phyloP scores from a whole-genome alignment of 1,140 invertebrate species.

The Lasioglossum albipes region DNA sequence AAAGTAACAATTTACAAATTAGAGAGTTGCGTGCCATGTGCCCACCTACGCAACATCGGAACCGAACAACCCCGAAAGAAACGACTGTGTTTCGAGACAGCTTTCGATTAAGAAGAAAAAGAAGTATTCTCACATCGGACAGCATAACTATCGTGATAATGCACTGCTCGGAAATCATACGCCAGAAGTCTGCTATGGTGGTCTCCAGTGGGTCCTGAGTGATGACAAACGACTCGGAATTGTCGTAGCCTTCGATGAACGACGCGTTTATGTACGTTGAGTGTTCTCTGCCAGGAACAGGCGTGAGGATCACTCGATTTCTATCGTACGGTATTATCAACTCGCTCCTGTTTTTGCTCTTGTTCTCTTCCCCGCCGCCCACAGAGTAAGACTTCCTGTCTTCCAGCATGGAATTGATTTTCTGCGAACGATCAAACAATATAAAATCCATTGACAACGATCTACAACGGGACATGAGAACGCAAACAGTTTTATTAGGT shows the following conservation, averaged over 20 bases:
- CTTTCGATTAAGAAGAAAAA: not conserved
- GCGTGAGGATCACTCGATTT: slow-evolving; percentile 92
- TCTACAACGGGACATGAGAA: not conserved
- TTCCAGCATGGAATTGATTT: slow-evolving; percentile 89
- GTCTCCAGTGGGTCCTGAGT: slow-evolving; percentile 95
- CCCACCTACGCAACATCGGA: slow-evolving; percentile 41
- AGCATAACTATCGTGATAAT: slow-evolving; percentile 96
- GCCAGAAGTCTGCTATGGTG: slow-evolving; percentile 96
- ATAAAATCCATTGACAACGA: slow-evolving; percentile 1
- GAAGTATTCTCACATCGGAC: slow-evolving; percentile 86
- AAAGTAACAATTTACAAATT: not conserved
- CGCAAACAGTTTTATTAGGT: not conserved
- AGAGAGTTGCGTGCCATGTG: slow-evolving; percentile 44
- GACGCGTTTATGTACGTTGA: slow-evolving; percentile 98
- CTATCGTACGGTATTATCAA: slow-evolving; percentile 94
- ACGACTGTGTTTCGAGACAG: too few species aligned
- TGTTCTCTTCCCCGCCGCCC: slow-evolving; percentile 91
- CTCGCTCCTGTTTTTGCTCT: slow-evolving; percentile 92
- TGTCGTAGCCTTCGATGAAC: slow-evolving; percentile 97
- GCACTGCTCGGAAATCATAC: slow-evolving; percentile 96
- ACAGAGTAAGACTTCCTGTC: slow-evolving; percentile 90
- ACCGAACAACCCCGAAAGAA: not conserved
- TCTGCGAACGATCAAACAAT: slow-evolving; percentile 80
- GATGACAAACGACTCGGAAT: slow-evolving; percentile 95
- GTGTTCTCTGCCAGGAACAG: slow-evolving; percentile 90